Conservation (phyloP, 2,113 vertebrate species). For the Peromyscus maniculatus region DNA sequence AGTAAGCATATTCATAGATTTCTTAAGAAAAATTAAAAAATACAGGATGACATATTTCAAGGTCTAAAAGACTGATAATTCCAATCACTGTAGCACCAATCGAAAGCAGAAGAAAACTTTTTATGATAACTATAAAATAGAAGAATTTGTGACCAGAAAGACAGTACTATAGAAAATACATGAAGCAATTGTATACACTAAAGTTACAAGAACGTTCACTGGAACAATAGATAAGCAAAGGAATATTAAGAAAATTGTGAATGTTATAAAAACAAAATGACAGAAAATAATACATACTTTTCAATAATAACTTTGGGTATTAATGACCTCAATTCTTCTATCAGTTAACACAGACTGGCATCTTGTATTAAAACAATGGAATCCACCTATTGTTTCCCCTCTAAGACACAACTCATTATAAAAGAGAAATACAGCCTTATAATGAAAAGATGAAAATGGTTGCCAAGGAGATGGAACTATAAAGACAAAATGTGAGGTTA, state of each 20-base stretch:
- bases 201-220: neutral
- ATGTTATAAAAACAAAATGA: neutral
- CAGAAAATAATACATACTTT: neutral
- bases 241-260: neutral
- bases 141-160: neutral
- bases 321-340: neutral
- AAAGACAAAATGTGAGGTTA: neutral
- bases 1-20: neutral
- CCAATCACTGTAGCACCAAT: neutral
- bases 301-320: neutral
- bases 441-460: neutral
- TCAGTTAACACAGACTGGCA: neutral
- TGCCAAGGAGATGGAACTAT: neutral
- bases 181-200: neutral
- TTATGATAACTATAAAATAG: neutral
- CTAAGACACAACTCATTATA: neutral
- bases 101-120: neutral
- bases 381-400: neutral
- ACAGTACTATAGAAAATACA: neutral
- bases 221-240: neutral
- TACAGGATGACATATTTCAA: neutral
- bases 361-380: neutral
- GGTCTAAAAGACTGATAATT: neutral
- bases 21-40: neutral
- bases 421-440: neutral